Percentiles rank a stretch among this genome's conserved stretches.
phyloP scores from a whole-genome alignment of 2,888 invertebrate species.

The Pollenia amentaria region DNA sequence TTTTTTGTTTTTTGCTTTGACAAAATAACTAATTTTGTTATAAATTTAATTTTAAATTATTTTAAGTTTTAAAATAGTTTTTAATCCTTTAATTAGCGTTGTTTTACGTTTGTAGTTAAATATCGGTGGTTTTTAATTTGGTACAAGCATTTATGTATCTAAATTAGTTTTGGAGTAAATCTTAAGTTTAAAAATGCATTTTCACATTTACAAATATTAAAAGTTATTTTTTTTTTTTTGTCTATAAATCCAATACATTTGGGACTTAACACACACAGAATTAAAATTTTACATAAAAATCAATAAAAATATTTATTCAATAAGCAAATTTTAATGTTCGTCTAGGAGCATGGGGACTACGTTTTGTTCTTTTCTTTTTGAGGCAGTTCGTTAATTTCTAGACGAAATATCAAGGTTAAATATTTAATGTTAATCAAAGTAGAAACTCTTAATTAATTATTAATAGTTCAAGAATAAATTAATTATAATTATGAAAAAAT shows the following conservation, averaged over 20 bases:
- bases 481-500: too few relatives aligned
- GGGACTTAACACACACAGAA: neutral
- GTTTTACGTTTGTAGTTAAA: constrained; percentile 32
- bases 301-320: neutral
- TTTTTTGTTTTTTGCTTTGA: neutral
- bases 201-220: constrained; percentile 11
- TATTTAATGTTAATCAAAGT: neutral
- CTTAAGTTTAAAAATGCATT: neutral
- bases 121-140: constrained; percentile 51
- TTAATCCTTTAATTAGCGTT: neutral
- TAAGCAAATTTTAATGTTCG: neutral
- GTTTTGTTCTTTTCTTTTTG: neutral
- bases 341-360: neutral
- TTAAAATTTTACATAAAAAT: neutral
- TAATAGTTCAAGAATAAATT: neutral
- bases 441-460: neutral
- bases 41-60: neutral
- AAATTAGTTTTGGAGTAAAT: neutral
- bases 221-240: neutral
- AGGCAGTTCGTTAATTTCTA: constrained; percentile 18
- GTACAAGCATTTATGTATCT: neutral
- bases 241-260: constrained; percentile 27
- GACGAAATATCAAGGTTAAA: constrained; percentile 12
- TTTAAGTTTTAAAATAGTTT: neutral
- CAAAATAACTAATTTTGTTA: constrained; percentile 2